phyloP scores from a whole-genome alignment of 2,113 vertebrate genomes.

The Delphinus delphis region DNA sequence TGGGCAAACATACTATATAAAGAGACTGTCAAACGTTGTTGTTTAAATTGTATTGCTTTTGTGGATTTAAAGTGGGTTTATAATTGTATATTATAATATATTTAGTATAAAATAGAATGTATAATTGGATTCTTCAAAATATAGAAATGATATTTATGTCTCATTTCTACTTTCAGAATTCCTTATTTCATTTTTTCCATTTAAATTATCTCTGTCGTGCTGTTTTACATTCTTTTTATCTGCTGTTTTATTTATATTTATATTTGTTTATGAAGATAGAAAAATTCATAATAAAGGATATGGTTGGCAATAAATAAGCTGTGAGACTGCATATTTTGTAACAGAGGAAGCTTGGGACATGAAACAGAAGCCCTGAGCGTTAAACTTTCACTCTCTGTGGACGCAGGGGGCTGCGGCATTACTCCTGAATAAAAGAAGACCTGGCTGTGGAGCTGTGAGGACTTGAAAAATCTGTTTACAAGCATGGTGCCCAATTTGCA shows the following conservation, averaged over 20 bases:
- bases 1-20: conserved; percentile 16
- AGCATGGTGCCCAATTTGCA: conserved; percentile 34
- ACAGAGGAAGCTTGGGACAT: background rate
- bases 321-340: conserved; percentile 61
- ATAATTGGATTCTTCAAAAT: conserved; percentile 51
- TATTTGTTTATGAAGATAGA: conserved; percentile 48
- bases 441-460: background rate
- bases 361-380: background rate
- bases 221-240: conserved; percentile 64
- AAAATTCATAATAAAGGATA: conserved; percentile 50
- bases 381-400: conserved; percentile 17
- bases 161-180: conserved; percentile 16
- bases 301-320: conserved; percentile 54
- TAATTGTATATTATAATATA: conserved; percentile 45
- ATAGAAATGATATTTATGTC: background rate
- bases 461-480: conserved; percentile 10
- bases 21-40: conserved; percentile 14
- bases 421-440: conserved; percentile 53
- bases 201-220: conserved; percentile 45
- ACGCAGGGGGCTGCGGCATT: background rate
- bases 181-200: conserved; percentile 60
- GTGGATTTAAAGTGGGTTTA: conserved; percentile 1
- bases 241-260: conserved; percentile 73
- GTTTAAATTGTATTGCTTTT: conserved; percentile 53
- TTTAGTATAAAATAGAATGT: conserved; percentile 31